A percentile compares a stretch with the other conserved stretches of the same genome.
Evolutionary conservation across 1,140 invertebrate genomes (phyloP).

Genomic region (Lethocerus indicus): DNA sequence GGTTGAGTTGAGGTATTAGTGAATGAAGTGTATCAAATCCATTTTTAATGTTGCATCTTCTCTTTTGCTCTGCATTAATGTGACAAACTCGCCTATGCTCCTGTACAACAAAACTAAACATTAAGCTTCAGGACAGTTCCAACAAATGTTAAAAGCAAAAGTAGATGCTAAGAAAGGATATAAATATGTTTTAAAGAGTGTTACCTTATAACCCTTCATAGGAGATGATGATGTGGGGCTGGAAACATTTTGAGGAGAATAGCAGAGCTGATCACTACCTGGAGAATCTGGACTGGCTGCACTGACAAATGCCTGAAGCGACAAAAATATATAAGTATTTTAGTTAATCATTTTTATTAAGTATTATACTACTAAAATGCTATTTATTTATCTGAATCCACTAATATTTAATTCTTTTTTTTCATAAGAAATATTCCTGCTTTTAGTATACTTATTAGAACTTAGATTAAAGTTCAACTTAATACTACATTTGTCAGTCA

Average conservation of each 20-base stretch:
- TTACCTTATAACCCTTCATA: slow-evolving; percentile 19
- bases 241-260: slow-evolving; percentile 18
- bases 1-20: slow-evolving; percentile 80
- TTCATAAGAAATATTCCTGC: too few relatives aligned
- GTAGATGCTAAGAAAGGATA: slow-evolving; percentile 2
- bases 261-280: slow-evolving; percentile 12
- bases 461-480: too few relatives aligned
- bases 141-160: background rate
- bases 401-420: too few relatives aligned
- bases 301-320: too few relatives aligned
- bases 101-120: slow-evolving; percentile 20
- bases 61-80: slow-evolving; percentile 94
- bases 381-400: too few relatives aligned
- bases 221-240: slow-evolving; percentile 15
- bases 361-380: too few relatives aligned
- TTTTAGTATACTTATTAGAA: too few relatives aligned
- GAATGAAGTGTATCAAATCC: slow-evolving; percentile 89
- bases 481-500: too few relatives aligned
- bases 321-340: too few relatives aligned
- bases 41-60: slow-evolving; percentile 92
- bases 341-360: too few relatives aligned
- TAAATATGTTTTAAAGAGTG: background rate
- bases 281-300: slow-evolving; percentile 18
- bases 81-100: slow-evolving; percentile 67
- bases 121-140: too few relatives aligned